Evolutionary conservation across 2,797 vertebrate species (phyloP).

Genomic region (Microchirus variegatus): DNA sequence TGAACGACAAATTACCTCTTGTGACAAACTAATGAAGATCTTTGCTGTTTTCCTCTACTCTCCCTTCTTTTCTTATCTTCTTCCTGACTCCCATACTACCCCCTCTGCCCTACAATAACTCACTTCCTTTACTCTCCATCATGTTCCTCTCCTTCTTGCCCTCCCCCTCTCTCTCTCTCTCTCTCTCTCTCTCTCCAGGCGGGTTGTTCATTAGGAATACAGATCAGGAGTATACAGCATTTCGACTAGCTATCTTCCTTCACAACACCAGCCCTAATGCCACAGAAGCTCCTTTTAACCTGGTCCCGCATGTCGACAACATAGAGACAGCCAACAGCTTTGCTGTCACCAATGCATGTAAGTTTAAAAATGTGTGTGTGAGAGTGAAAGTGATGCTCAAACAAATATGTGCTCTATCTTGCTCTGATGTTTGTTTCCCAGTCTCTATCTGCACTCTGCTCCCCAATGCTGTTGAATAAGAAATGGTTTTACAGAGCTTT

Average conservation of each 20-base stretch:
- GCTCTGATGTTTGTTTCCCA: background rate
- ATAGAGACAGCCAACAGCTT: slow-evolving; percentile 99
- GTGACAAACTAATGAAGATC: slow-evolving; percentile 71
- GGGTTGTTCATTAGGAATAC: slow-evolving; percentile 99
- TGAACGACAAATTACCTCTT: slow-evolving; percentile 66
- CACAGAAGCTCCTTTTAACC: slow-evolving; percentile 97
- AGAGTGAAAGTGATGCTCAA: background rate
- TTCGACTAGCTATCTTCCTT: slow-evolving; percentile 98
- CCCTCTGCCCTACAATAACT: slow-evolving; percentile 47
- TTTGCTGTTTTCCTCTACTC: slow-evolving; percentile 51
- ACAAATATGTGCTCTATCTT: background rate
- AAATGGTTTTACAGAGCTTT: background rate
- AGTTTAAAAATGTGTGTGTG: slow-evolving; percentile 74
- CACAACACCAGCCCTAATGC: slow-evolving; percentile 99
- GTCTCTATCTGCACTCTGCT: background rate
- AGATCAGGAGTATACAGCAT: slow-evolving; percentile 99
- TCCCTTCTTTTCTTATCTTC: slow-evolving; percentile 31
- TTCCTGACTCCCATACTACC: slow-evolving; percentile 25
- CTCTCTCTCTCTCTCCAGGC: slow-evolving; percentile 65
- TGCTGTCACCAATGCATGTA: slow-evolving; percentile 98
- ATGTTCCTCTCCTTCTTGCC: slow-evolving; percentile 31
- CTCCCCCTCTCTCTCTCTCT: slow-evolving; percentile 36
- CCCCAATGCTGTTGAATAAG: too few relatives aligned
- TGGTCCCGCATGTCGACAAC: slow-evolving; percentile 99
- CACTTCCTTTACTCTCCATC: slow-evolving; percentile 51